Percentiles rank a stretch among this genome's conserved stretches.
These are phyloP conservation scores for Vanessa atalanta DNA, from an alignment of 1,140 invertebrate genomes.

Conservation along the genomic window DNA sequence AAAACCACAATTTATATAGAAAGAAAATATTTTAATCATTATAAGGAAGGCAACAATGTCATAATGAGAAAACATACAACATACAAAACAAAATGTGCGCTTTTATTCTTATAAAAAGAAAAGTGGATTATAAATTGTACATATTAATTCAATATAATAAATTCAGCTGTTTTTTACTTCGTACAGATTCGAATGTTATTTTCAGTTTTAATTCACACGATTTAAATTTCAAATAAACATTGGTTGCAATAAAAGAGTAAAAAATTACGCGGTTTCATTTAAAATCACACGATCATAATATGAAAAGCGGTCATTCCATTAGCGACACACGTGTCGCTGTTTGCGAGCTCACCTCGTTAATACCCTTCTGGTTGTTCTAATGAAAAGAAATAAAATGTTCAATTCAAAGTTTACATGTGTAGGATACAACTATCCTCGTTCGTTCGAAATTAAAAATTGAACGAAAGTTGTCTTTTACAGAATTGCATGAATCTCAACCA, in stretches of 20 bases:
- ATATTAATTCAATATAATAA: too few species aligned
- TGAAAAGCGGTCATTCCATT: constrained; percentile 29
- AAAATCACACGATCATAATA: background rate
- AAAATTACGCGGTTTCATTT: constrained; percentile 1
- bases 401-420: background rate
- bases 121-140: too few species aligned
- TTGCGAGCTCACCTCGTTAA: constrained; percentile 21
- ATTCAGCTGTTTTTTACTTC: too few species aligned
- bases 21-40: too few species aligned
- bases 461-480: too few species aligned
- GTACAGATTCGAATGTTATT: too few species aligned
- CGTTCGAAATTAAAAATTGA: background rate
- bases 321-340: constrained; percentile 33
- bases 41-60: too few species aligned
- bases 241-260: background rate
- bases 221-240: background rate
- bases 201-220: background rate
- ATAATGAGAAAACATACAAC: too few species aligned
- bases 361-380: constrained; percentile 11
- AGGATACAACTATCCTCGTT: background rate
- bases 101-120: too few species aligned
- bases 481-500: too few species aligned
- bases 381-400: constrained; percentile 19
- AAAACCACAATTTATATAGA: too few species aligned
- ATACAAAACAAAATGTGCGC: too few species aligned